Percentiles rank a stretch among this genome's conserved stretches.
These are phyloP conservation scores for Lasioglossum baleicum DNA, from an alignment of 1,140 invertebrate species.

Conservation along the genomic window DNA sequence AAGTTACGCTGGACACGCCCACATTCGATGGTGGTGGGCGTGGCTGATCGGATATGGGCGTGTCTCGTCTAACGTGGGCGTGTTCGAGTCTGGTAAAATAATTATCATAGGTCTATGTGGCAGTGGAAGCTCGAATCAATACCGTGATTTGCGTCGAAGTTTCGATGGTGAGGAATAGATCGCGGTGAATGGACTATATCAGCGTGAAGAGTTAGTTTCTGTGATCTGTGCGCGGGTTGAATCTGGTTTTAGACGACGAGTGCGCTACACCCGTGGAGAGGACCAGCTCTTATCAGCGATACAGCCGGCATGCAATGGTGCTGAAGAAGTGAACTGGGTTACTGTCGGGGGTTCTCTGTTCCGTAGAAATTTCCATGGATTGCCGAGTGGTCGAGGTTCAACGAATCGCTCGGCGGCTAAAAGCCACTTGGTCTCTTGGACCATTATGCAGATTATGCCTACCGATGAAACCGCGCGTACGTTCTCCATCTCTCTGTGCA, in stretches of 20 bases:
- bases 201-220: not conserved
- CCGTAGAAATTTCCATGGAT: constrained; percentile 2
- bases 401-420: constrained; percentile 3
- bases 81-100: too few relatives aligned
- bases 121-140: too few relatives aligned
- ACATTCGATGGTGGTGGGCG: too few relatives aligned
- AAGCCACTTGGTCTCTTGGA: constrained; percentile 6
- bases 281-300: not conserved
- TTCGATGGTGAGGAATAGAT: too few relatives aligned
- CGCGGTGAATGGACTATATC: not conserved
- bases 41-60: too few relatives aligned
- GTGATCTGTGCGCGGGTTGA: not conserved
- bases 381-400: not conserved
- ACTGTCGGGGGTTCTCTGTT: not conserved
- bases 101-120: too few relatives aligned
- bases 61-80: too few relatives aligned
- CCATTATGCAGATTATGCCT: constrained; percentile 26
- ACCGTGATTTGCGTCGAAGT: too few relatives aligned
- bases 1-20: too few relatives aligned
- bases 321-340: constrained; percentile 1
- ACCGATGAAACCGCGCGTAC: not conserved
- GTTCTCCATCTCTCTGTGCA: not conserved
- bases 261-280: not conserved
- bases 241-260: not conserved
- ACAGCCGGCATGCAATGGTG: not conserved